phyloP scores from a whole-genome alignment of 2,797 vertebrate species.

The Ctenochaetus hawaiiensis region DNA sequence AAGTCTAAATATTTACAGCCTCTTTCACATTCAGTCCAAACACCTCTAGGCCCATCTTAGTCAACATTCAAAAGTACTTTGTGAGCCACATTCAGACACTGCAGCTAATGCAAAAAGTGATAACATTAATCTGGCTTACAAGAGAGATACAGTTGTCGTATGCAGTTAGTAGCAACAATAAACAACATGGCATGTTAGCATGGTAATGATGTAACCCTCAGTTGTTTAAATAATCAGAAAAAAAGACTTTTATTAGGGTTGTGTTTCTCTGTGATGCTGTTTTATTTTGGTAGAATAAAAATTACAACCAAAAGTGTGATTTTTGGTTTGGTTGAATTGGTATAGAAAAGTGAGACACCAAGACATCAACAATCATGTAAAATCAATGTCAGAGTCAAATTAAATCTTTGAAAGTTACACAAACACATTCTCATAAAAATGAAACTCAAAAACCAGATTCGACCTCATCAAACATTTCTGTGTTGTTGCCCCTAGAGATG shows the following conservation, averaged over 20 bases:
- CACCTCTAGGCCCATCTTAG: not conserved
- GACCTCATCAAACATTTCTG: conserved; percentile 21
- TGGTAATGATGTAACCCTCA: too few species aligned
- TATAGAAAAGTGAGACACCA: conserved; percentile 11
- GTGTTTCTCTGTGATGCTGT: conserved; percentile 8
- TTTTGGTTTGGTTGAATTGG: conserved; percentile 32
- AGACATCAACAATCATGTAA: conserved; percentile 6
- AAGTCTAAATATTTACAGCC: not conserved
- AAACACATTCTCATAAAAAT: not conserved
- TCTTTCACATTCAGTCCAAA: not conserved
- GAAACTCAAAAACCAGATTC: not conserved
- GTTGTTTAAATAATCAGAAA: not conserved
- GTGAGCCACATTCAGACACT: not conserved
- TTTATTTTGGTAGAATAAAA: not conserved
- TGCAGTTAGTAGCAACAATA: not conserved
- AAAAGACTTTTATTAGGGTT: conserved; percentile 4
- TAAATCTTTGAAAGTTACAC: not conserved
- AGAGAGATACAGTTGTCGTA: conserved; percentile 1
- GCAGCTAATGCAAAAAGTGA: not conserved
- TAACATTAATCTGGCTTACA: not conserved
- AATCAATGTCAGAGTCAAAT: conserved; percentile 35
- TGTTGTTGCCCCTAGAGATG: conserved; percentile 34
- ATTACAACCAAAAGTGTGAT: conserved; percentile 12
- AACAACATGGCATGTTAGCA: not conserved
- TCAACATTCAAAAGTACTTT: not conserved